Evolutionary conservation across 2,113 vertebrate species (phyloP).

Genomic region (Junco hyemalis): DNA sequence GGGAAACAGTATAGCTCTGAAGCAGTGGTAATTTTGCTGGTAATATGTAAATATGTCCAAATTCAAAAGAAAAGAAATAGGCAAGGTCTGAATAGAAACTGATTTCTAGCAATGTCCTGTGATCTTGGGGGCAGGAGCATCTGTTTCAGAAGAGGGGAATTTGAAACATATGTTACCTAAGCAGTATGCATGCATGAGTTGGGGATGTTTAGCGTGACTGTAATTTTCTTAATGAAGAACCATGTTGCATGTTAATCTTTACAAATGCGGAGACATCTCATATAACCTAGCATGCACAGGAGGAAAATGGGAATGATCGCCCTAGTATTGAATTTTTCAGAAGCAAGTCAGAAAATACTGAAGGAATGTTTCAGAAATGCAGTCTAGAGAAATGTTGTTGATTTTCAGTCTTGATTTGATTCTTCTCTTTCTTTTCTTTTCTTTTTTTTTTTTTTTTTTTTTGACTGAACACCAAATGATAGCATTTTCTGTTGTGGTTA

Average conservation of each 20-base stretch:
- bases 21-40: background rate
- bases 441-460: background rate
- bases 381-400: background rate
- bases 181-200: background rate
- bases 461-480: background rate
- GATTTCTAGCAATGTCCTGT: background rate
- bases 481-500: background rate
- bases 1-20: background rate
- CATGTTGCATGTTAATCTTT: background rate
- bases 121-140: background rate
- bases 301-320: background rate
- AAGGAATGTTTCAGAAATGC: background rate
- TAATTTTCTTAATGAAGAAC: background rate
- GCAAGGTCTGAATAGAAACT: background rate
- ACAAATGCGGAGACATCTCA: background rate
- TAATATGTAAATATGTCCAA: background rate
- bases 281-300: background rate
- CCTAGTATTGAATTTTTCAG: background rate
- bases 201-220: background rate
- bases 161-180: background rate
- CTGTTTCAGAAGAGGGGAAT: background rate
- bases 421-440: fast-evolving
- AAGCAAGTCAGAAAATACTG: background rate
- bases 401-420: background rate
- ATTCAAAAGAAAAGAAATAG: background rate